phyloP scores from a whole-genome alignment of 2,888 invertebrate genomes.

The Cephus nigrinus region DNA sequence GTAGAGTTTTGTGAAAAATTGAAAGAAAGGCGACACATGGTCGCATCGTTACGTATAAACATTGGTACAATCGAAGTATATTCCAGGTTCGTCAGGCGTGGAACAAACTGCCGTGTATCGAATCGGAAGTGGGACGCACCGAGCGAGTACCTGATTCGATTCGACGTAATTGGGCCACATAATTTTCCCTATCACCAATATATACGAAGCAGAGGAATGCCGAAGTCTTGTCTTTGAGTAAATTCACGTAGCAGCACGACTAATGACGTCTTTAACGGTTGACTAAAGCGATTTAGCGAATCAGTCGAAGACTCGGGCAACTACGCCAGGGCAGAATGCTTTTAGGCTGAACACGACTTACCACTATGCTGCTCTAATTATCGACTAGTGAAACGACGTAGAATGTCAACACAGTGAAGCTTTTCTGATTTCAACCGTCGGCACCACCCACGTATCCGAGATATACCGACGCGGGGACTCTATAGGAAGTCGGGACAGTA shows the following conservation, averaged over 20 bases:
- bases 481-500: not conserved
- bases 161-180: not conserved
- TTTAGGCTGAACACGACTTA: conserved; percentile 50
- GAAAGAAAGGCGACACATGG: not conserved
- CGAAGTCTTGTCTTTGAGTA: not conserved
- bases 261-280: conserved; percentile 37
- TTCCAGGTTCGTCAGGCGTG: not conserved
- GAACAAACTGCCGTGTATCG: not conserved
- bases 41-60: not conserved
- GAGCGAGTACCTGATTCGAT: too few species aligned
- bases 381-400: conserved; percentile 20
- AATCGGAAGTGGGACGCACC: too few species aligned
- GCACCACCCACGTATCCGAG: not conserved
- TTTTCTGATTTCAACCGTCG: not conserved
- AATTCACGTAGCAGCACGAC: conserved; percentile 34
- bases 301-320: conserved; percentile 27
- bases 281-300: conserved; percentile 36
- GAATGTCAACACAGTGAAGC: not conserved
- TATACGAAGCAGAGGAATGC: too few species aligned
- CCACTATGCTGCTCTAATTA: conserved; percentile 53
- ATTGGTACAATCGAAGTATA: not conserved
- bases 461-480: not conserved
- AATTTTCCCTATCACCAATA: not conserved
- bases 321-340: conserved; percentile 38
- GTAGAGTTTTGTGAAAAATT: not conserved